Conservation (phyloP, 2,888 invertebrate species). For the Hirtodrosophila histrioides region DNA sequence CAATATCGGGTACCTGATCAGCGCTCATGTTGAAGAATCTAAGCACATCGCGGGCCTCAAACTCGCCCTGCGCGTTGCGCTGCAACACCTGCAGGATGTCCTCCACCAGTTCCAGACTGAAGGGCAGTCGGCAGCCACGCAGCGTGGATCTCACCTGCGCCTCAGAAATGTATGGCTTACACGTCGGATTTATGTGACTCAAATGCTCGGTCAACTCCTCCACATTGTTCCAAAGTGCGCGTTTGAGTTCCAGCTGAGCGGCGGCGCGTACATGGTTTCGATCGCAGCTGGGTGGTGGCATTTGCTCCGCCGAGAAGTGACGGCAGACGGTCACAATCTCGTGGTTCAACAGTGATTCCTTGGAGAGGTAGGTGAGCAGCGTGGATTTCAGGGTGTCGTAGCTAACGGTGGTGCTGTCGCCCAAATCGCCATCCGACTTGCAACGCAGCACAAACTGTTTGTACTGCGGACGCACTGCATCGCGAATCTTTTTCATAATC, state of each 20-base stretch:
- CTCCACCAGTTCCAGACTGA: constrained; percentile 88
- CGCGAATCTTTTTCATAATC: constrained; percentile 90
- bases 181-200: constrained; percentile 86
- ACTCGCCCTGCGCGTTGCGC: constrained; percentile 88
- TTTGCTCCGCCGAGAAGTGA: constrained; percentile 88
- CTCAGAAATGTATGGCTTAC: constrained; percentile 86
- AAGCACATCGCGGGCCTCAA: constrained; percentile 89
- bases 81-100: constrained; percentile 87
- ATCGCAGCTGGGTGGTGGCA: constrained; percentile 83
- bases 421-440: constrained; percentile 83
- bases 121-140: constrained; percentile 89
- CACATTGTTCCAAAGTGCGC: constrained; percentile 90
- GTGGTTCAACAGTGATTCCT: constrained; percentile 88
- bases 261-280: constrained; percentile 86
- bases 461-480: constrained; percentile 88
- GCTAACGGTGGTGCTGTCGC: constrained; percentile 63
- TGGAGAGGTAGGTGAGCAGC: constrained; percentile 85
- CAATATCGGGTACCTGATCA: constrained; percentile 81
- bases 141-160: constrained; percentile 88
- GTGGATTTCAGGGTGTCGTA: constrained; percentile 86
- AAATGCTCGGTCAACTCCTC: constrained; percentile 87
- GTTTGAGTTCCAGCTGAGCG: constrained; percentile 89
- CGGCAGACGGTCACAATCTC: constrained; percentile 92
- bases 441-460: constrained; percentile 91
- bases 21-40: constrained; percentile 89